Base-by-base conservation (phyloP, 2,113 vertebrate species). In the Vulpes vulpes region DNA sequence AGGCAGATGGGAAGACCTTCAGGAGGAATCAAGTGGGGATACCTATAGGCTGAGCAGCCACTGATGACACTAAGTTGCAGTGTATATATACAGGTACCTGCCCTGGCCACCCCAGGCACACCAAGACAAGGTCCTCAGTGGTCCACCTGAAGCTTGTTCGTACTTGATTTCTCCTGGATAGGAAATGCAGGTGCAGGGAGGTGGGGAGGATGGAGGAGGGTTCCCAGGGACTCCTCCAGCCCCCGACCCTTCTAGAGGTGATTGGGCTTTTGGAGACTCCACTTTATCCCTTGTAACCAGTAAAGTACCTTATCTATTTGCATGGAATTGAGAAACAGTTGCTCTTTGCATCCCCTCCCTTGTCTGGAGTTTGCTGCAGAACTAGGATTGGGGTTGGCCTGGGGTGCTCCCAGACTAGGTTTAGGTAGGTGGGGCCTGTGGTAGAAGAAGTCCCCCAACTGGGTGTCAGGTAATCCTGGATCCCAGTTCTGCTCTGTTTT, bases 41-140 rank as follows among this genome's bases (percentile, higher is more conserved):
- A 51, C 67, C 55, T 8, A 60, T 38, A 35, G 19, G 30, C 30
- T 20, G 2, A 53, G 49, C 12, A 55, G 49, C 20, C 35, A 49
- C 32, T 25, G 64, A 32, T 25, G 49, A 87, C 51, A 53, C 62
- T 23, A 20, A 53, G 49, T n/a, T 35, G 62, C 73, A 67, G 57
- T 10, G 69, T 15, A 2, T 2, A 14, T 35, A 27, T 35, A 35
- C 11, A 23, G 0, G 0, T 27, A 15, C 2, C 20, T 73, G 38
- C 15, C 3, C 55, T 51, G 11, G 55, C 55, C 51, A 59, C 17
- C 51, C 51, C 64, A 49, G 51, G 62, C 35, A 38, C 23, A 27
- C 83, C 62, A 51, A 8, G 19, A n/a, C 0, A 67, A n/a, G 43
- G 62, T 20, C 32, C 10, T 51, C 25, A 8, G 25, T 59, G 11